phyloP scores from a whole-genome alignment of 2,113 vertebrate genomes.

The Mirounga angustirostris region DNA sequence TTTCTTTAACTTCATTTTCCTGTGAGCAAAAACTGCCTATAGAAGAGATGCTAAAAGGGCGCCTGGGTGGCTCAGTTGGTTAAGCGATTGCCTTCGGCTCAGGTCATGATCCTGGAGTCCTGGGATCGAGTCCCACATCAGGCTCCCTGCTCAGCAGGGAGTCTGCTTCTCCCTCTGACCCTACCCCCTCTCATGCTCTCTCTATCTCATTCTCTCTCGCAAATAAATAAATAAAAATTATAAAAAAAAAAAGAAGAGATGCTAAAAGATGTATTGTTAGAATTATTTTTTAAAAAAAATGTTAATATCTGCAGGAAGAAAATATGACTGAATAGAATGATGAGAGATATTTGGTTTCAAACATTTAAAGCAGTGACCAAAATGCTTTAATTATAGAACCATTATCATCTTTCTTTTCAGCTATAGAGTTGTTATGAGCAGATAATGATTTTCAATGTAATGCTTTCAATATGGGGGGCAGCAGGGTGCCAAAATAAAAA shows the following conservation, averaged over 20 bases:
- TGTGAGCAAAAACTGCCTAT: background rate
- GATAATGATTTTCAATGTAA: background rate
- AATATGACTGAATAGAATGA: background rate
- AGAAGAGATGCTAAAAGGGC: background rate
- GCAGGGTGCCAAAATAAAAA: background rate
- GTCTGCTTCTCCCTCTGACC: too few species aligned
- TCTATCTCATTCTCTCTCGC: too few species aligned
- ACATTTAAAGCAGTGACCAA: background rate
- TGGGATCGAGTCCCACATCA: too few species aligned
- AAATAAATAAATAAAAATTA: too few species aligned
- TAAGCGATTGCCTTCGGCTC: too few species aligned
- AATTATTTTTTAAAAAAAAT: background rate
- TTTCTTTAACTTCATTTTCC: background rate
- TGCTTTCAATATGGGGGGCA: background rate
- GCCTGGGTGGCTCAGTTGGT: too few species aligned
- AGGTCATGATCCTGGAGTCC: too few species aligned
- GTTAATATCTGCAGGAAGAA: background rate
- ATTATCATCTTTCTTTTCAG: background rate
- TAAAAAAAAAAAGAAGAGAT: background rate
- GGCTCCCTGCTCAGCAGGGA: too few species aligned
- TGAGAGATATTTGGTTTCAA: background rate
- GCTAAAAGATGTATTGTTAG: background rate
- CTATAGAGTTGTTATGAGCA: background rate
- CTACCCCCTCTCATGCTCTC: too few species aligned
- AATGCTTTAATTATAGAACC: background rate